A percentile compares a stretch with the other conserved stretches of the same genome.
Conservation (phyloP, 2,797 vertebrate species). For the Halcyon smyrnensis region DNA sequence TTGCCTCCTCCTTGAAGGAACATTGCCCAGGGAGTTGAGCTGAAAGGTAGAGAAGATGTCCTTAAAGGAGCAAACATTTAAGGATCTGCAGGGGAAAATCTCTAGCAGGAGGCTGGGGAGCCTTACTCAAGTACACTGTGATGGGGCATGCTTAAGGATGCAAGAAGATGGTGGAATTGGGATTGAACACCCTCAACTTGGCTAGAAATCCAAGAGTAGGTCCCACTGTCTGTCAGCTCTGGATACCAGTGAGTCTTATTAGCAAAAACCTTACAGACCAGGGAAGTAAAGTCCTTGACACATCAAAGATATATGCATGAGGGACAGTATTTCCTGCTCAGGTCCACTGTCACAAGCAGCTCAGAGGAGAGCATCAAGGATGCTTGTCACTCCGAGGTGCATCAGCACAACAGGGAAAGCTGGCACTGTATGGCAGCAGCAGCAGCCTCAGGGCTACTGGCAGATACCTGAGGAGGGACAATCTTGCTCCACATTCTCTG, state of each 20-base stretch:
- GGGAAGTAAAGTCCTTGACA: background rate
- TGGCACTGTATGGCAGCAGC: accelerated
- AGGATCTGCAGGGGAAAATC: background rate
- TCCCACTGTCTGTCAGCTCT: background rate
- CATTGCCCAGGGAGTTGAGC: background rate
- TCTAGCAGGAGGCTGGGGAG: background rate
- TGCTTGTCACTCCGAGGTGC: accelerated
- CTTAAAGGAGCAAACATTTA: background rate
- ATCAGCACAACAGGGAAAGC: background rate
- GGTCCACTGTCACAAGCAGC: accelerated
- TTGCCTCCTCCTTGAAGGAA: background rate
- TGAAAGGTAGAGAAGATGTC: background rate
- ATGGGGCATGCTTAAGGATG: too few relatives aligned
- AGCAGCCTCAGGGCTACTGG: background rate
- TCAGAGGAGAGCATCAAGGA: background rate
- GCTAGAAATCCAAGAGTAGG: background rate
- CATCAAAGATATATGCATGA: background rate
- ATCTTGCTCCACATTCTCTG: background rate
- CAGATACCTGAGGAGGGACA: background rate
- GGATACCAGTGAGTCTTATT: background rate
- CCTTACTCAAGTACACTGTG: too few relatives aligned
- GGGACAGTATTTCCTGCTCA: background rate
- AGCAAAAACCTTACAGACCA: background rate
- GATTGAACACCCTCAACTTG: background rate
- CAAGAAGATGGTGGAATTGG: background rate